These are phyloP conservation scores for Tachuris rubrigastra DNA, from an alignment of 2,113 vertebrate genomes.

Conservation along the genomic window DNA sequence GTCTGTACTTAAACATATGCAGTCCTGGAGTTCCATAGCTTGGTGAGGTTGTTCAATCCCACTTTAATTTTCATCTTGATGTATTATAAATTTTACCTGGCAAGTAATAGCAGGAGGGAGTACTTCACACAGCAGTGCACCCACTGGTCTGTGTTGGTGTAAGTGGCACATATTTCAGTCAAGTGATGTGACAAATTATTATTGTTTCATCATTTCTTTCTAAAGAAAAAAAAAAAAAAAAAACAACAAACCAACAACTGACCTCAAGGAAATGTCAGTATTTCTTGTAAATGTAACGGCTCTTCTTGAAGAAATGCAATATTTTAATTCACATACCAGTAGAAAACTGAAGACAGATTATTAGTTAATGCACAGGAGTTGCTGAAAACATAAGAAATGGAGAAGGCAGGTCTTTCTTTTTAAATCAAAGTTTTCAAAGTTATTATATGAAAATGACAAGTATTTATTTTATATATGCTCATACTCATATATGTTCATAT, in stretches of 20 bases:
- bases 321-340: background rate
- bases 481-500: background rate
- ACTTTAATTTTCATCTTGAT: background rate
- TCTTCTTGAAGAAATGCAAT: background rate
- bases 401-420: background rate
- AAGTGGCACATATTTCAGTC: background rate
- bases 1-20: background rate
- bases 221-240: background rate
- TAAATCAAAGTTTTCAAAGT: background rate
- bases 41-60: background rate
- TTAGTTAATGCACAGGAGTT: background rate
- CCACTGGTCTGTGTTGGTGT: background rate
- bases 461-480: background rate
- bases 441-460: background rate
- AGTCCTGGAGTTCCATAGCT: background rate
- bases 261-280: constrained; percentile 11
- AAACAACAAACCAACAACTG: background rate
- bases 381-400: background rate
- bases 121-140: background rate
- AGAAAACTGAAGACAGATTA: background rate
- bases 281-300: background rate
- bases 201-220: constrained; percentile 48
- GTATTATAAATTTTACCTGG: background rate
- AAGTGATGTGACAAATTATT: background rate
- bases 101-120: background rate